Base-by-base conservation (phyloP, 2,797 vertebrate genomes). In the Artibeus lituratus region DNA sequence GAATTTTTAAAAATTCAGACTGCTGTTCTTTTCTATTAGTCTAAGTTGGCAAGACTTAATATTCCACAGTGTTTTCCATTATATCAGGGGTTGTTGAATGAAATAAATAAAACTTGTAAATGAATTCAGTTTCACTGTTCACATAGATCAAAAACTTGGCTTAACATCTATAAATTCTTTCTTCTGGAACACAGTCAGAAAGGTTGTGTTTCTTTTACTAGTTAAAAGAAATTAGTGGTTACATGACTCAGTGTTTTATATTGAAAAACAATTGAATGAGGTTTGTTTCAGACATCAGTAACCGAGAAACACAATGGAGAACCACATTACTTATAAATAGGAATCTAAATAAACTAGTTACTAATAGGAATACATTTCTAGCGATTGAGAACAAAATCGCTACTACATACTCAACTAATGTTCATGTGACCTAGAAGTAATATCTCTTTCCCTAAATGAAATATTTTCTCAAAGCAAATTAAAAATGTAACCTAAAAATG, bases 41-140 rank as follows among this genome's bases (percentile, higher is more conserved):
- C 29, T 65, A 77, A 49, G 3, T 77, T 72, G 62, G 35, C 59
- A 72, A 89, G n/a, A n/a, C 19, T 78, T 90, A 55, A 32, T 59
- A 78, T 3, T 87, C 26, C 57, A 18, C 22, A 67, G 3, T 88
- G 12, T 74, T 87, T 84, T 93, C 39, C 21, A 29, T 74, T 69
- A 16, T 51, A 32, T 35, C 29, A 88, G 39, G 73, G 55, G 16
- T 78, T 89, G 9, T 24, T 83, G 39, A 83, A 57, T 7, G 53
- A 87, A 92, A 29, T 37, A 90, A 73, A 65, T 65, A 67, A 72
- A 86, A 55, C 53, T 80, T 19, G 19, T 59, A 90, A 90, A 87
- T 77, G 53, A 92, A 87, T 96, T 87, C n/a, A 59, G n/a, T 65
- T 86, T 89, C 29, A 47, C 83, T 87, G 49, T 90, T 97, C 80